Evolutionary conservation across 2,888 invertebrate genomes (phyloP), one percentile per base, ranked within the genome.

Genomic region (Cryptocephalus primarius): DNA sequence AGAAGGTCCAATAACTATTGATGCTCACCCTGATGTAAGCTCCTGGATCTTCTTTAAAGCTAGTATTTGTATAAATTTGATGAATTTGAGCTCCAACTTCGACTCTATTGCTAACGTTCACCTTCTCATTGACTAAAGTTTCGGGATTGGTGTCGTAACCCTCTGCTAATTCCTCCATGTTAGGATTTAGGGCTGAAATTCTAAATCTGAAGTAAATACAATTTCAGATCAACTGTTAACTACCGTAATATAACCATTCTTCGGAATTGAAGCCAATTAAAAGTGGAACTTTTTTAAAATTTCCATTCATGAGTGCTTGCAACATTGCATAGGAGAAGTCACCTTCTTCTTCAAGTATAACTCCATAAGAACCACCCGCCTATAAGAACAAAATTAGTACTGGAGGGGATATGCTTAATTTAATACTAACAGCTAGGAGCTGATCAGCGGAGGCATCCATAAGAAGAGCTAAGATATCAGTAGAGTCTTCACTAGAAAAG

Each of bases 231-330:
- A 11, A 4, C 12, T 36, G 12, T 36, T 11, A n/a, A 36, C 42
- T 39, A 40, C 45, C 45, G 11, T 34, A 41, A 41, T 14, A 40
- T n/a, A 53, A 42, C 40, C 45, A 47, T 39, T 53, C 52, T 46
- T 50, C 52, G 2, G 52, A 53, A 31, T 44, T 53, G 22, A 48
- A 50, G n/a, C 52, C 52, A n/a, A 47, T 42, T 22, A 53, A 13
- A 32, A 49, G 41, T 9, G 52, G 52, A 9, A 53, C 41, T 43
- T 49, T 47, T 31, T 47, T 49, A 31, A 46, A 42, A 13, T 46
- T 46, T 36, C 44, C 43, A 13, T 43, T 33, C 31, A 46, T 42
- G 34, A 46, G 39, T n/a, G 49, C 42, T 33, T 48, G 44, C 44
- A 42, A 45, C 32, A 40, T 42, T n/a, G 38, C 38, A 31, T 44